phyloP scores from a whole-genome alignment of 1,140 invertebrate genomes.

The Polyergus mexicanus region DNA sequence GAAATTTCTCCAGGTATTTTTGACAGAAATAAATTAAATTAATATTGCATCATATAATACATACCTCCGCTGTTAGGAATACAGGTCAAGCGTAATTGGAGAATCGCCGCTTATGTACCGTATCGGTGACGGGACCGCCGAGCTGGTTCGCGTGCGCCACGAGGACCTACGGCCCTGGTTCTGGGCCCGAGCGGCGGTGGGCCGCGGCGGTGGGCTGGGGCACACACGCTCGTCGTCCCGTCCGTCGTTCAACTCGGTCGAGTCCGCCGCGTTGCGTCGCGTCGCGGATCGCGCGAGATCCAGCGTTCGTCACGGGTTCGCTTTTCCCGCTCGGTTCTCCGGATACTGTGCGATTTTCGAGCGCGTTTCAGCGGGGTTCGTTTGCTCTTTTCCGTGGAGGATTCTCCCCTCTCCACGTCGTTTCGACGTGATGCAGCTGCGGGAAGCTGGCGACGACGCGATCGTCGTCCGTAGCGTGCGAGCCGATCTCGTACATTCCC shows the following conservation, averaged over 20 bases:
- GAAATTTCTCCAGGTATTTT: neutral
- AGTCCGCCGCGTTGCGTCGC: constrained; percentile 74
- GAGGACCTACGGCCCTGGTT: constrained; percentile 77
- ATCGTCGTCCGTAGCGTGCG: neutral
- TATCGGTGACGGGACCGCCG: neutral
- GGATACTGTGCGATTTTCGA: neutral
- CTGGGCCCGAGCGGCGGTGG: constrained; percentile 75
- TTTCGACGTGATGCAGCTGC: constrained; percentile 40
- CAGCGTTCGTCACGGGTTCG: neutral
- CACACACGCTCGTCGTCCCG: constrained; percentile 76
- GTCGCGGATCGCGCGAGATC: constrained; percentile 54
- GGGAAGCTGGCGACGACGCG: constrained; percentile 17
- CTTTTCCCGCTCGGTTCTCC: neutral
- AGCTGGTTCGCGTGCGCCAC: too few species aligned
- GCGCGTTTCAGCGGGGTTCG: neutral
- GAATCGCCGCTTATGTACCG: neutral
- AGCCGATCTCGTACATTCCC: constrained; percentile 16
- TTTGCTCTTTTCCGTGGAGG: neutral
- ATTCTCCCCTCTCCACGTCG: too few species aligned
- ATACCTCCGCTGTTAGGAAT: neutral
- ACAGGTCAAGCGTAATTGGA: neutral
- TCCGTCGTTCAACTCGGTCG: constrained; percentile 79
- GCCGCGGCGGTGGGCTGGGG: constrained; percentile 52
- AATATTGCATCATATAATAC: neutral
- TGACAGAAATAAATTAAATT: neutral